Evolutionary conservation across 2,888 invertebrate species (phyloP).

Genomic region (Callimorpha dominula): DNA sequence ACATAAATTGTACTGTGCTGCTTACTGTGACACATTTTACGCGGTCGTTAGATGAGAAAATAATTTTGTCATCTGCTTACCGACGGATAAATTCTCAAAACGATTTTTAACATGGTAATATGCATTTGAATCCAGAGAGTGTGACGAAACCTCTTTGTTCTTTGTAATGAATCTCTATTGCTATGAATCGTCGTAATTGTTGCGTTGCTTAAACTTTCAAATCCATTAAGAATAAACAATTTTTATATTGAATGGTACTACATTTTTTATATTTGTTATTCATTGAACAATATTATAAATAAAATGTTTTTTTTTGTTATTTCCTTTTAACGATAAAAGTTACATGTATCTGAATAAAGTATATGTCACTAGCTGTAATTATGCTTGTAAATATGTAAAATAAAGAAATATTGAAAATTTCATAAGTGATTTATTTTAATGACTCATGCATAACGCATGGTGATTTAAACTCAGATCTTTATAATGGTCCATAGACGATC

Average conservation of each 20-base stretch:
- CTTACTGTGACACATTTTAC: slow-evolving; percentile 48
- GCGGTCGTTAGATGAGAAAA: slow-evolving; percentile 55
- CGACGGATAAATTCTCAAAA: slow-evolving; percentile 47
- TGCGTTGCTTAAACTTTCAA: slow-evolving; percentile 28
- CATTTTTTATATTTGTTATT: slow-evolving; percentile 31
- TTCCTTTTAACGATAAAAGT: slow-evolving; percentile 41
- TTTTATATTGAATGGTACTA: not conserved
- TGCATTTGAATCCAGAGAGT: slow-evolving; percentile 49
- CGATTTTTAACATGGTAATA: slow-evolving; percentile 31
- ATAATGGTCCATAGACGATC: too few species aligned
- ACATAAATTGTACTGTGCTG: slow-evolving; percentile 21
- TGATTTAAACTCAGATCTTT: too few species aligned
- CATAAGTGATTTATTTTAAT: slow-evolving; percentile 18
- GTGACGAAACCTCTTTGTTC: slow-evolving; percentile 57
- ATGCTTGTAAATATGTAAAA: slow-evolving; percentile 85
- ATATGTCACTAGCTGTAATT: slow-evolving; percentile 66
- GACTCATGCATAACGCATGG: not conserved
- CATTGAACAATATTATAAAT: slow-evolving; percentile 25
- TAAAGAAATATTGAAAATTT: slow-evolving; percentile 60
- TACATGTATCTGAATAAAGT: slow-evolving; percentile 50
- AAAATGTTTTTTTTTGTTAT: slow-evolving; percentile 49
- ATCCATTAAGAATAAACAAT: slow-evolving; percentile 7
- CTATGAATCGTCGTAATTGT: slow-evolving; percentile 35
- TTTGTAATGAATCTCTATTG: slow-evolving; percentile 37
- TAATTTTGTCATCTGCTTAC: slow-evolving; percentile 57